These are phyloP conservation scores for Cataglyphis albicans DNA, from an alignment of 2,888 invertebrate species.

Conservation along the genomic window DNA sequence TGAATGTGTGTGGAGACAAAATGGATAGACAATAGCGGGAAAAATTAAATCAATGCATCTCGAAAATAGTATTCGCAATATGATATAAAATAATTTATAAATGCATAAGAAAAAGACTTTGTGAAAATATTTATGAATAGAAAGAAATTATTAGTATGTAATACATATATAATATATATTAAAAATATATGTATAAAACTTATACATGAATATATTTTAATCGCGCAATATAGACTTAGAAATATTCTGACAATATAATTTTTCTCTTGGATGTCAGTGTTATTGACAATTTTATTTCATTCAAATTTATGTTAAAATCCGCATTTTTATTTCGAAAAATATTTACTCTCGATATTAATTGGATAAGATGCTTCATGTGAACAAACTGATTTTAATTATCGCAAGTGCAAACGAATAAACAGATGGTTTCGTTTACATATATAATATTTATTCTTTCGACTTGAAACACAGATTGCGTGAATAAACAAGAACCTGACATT, in stretches of 20 bases:
- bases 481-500: not conserved
- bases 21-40: slow-evolving; percentile 10
- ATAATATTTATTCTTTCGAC: slow-evolving; percentile 5
- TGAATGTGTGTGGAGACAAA: slow-evolving; percentile 38
- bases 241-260: not conserved
- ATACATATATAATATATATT: not conserved
- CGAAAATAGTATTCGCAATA: slow-evolving; percentile 7
- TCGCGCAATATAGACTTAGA: not conserved
- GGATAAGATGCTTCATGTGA: not conserved
- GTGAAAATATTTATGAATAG: slow-evolving; percentile 23
- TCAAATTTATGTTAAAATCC: not conserved
- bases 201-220: slow-evolving; percentile 8
- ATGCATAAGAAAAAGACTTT: not conserved
- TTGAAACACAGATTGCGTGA: not conserved
- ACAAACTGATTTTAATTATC: not conserved
- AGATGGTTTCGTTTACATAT: not conserved
- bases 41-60: slow-evolving; percentile 33
- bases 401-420: not conserved
- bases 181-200: not conserved
- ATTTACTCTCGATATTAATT: not conserved
- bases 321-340: not conserved
- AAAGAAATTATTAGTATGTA: not conserved
- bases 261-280: not conserved
- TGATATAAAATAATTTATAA: not conserved
- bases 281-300: not conserved